A percentile compares a stretch with the other conserved stretches of the same genome.
Evolutionary conservation across 2,797 vertebrate species (phyloP).

Genomic region (Orientallactaga sibirica): DNA sequence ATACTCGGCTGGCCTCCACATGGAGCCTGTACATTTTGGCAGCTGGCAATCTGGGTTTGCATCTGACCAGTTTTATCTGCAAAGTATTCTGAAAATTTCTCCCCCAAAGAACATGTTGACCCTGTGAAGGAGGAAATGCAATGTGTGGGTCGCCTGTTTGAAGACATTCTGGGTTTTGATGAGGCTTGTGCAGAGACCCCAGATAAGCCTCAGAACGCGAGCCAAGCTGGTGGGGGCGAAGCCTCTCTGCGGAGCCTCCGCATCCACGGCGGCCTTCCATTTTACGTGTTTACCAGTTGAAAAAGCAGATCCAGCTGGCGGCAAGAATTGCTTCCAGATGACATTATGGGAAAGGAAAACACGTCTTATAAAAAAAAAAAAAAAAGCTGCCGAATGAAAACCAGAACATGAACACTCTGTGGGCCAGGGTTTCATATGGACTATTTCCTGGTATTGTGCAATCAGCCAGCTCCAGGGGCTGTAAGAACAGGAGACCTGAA

Average conservation of each 20-base stretch:
- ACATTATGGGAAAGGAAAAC: slow-evolving; percentile 84
- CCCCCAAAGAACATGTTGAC: slow-evolving; percentile 74
- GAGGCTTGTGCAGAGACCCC: slow-evolving; percentile 67
- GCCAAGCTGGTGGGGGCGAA: slow-evolving; percentile 69
- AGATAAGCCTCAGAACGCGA: slow-evolving; percentile 79
- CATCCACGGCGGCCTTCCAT: slow-evolving; percentile 72
- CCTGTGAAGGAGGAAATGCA: slow-evolving; percentile 68
- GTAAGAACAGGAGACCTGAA: slow-evolving; percentile 4
- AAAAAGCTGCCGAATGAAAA: slow-evolving; percentile 68
- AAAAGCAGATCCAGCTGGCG: slow-evolving; percentile 77
- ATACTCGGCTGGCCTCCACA: neutral
- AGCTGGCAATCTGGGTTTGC: slow-evolving; percentile 68
- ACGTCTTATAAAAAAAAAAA: slow-evolving; percentile 64
- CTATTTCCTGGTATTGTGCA: slow-evolving; percentile 80
- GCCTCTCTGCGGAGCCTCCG: slow-evolving; percentile 34
- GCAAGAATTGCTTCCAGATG: slow-evolving; percentile 83
- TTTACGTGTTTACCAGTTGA: slow-evolving; percentile 70
- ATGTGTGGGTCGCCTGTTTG: slow-evolving; percentile 55
- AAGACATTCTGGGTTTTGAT: slow-evolving; percentile 75
- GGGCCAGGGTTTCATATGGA: slow-evolving; percentile 67
- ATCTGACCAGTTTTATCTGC: slow-evolving; percentile 79
- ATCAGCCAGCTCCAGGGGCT: slow-evolving; percentile 65
- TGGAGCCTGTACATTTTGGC: neutral
- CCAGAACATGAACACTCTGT: slow-evolving; percentile 59
- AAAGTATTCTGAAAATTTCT: slow-evolving; percentile 80